Percentiles rank a stretch among this genome's conserved stretches.
phyloP scores from a whole-genome alignment of 2,113 vertebrate genomes.

The Phylloscopus trochilus region DNA sequence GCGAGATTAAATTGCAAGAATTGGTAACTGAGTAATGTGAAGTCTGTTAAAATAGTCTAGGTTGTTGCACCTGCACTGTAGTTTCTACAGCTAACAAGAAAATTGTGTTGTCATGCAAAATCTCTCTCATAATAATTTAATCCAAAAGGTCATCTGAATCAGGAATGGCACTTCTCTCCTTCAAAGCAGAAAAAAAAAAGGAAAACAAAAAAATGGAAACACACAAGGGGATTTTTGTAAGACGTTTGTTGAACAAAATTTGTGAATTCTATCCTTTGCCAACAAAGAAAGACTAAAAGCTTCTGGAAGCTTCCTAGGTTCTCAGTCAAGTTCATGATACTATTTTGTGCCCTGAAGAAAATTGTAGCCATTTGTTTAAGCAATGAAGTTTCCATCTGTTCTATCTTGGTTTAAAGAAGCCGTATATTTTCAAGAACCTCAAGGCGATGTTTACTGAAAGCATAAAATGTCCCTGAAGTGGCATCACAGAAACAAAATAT shows the following conservation, averaged over 20 bases:
- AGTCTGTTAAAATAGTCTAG: neutral
- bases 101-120: slow-evolving; percentile 29
- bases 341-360: slow-evolving; percentile 9
- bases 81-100: neutral
- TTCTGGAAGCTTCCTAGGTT: slow-evolving; percentile 34
- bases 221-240: neutral
- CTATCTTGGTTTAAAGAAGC: slow-evolving; percentile 53
- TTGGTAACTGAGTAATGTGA: neutral
- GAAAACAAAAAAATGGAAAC: neutral
- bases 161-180: neutral
- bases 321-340: slow-evolving; percentile 3
- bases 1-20: neutral
- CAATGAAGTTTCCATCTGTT: slow-evolving; percentile 58
- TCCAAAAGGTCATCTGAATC: neutral
- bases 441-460: slow-evolving; percentile 45
- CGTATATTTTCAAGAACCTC: slow-evolving; percentile 47
- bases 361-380: slow-evolving; percentile 51
- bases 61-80: neutral
- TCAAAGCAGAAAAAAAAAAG: neutral
- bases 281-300: neutral
- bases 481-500: slow-evolving; percentile 36
- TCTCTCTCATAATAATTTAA: neutral
- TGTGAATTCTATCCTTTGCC: neutral
- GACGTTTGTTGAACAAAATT: neutral
- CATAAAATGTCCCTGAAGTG: slow-evolving; percentile 32